Conservation (phyloP, 2,797 vertebrate genomes). For the Cossypha polioptera region DNA sequence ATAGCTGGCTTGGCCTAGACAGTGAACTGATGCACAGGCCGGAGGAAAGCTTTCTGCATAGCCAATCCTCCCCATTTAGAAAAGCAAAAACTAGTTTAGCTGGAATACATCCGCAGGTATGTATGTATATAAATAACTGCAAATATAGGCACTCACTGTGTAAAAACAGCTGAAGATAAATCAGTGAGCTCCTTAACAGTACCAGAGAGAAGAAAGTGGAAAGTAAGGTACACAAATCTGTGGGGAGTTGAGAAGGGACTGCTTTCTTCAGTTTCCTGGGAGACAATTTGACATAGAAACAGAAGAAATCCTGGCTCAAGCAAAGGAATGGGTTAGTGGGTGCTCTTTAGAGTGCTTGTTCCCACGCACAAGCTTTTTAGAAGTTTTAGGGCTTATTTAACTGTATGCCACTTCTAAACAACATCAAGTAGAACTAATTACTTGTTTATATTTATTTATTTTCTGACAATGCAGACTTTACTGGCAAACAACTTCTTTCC, state of each 20-base stretch:
- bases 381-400: not conserved
- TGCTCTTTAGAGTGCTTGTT: not conserved
- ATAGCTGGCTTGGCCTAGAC: not conserved
- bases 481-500: not conserved
- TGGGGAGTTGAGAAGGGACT: not conserved
- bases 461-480: not conserved
- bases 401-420: not conserved
- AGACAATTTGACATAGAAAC: not conserved
- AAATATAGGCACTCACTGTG: not conserved
- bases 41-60: not conserved
- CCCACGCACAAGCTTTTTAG: not conserved
- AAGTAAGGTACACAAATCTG: not conserved
- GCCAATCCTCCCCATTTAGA: not conserved
- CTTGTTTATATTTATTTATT: conserved; percentile 32
- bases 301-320: not conserved
- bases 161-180: not conserved
- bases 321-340: not conserved
- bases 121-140: not conserved
- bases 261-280: conserved; percentile 2
- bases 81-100: not conserved
- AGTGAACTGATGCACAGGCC: not conserved
- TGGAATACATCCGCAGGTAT: not conserved
- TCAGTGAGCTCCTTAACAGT: not conserved
- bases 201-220: not conserved
- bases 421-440: conserved; percentile 21